These are phyloP conservation scores for Leptoclinus maculatus DNA, from an alignment of 2,797 vertebrate species.

Conservation along the genomic window DNA sequence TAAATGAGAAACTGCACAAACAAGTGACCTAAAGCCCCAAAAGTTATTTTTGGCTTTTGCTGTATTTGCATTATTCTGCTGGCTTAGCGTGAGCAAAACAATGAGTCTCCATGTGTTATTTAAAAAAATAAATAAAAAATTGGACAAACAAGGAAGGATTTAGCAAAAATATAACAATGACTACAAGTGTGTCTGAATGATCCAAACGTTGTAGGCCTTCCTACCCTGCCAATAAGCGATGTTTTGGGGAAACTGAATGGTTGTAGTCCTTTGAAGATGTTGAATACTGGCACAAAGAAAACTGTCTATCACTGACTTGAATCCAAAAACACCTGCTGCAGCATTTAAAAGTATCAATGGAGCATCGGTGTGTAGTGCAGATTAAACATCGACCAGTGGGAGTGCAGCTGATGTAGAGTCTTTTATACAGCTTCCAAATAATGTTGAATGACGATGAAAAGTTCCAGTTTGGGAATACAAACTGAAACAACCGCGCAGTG, in stretches of 20 bases:
- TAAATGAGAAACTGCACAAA: background rate
- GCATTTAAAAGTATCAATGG: conserved; percentile 13
- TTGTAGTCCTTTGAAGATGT: conserved; percentile 12
- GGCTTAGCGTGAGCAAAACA: background rate
- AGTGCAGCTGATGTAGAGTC: conserved; percentile 1
- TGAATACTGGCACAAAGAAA: conserved; percentile 26
- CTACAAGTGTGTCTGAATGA: conserved; percentile 3
- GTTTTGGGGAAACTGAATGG: background rate
- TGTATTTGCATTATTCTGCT: background rate
- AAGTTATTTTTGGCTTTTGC: background rate
- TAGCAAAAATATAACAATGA: conserved; percentile 6
- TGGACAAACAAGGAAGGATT: background rate
- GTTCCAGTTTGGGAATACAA: background rate
- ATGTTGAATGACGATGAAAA: conserved; percentile 3
- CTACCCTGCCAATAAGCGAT: background rate
- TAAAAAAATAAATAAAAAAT: background rate
- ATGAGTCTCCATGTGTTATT: background rate
- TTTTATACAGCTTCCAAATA: conserved; percentile 18
- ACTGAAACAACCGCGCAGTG: background rate
- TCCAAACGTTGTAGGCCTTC: background rate
- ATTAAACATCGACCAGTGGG: background rate
- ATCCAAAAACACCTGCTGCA: background rate
- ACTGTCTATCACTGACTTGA: conserved; percentile 13
- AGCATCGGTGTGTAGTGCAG: background rate
- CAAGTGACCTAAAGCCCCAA: background rate